Conservation (phyloP, 2,113 vertebrate species). For the Octodon degus region DNA sequence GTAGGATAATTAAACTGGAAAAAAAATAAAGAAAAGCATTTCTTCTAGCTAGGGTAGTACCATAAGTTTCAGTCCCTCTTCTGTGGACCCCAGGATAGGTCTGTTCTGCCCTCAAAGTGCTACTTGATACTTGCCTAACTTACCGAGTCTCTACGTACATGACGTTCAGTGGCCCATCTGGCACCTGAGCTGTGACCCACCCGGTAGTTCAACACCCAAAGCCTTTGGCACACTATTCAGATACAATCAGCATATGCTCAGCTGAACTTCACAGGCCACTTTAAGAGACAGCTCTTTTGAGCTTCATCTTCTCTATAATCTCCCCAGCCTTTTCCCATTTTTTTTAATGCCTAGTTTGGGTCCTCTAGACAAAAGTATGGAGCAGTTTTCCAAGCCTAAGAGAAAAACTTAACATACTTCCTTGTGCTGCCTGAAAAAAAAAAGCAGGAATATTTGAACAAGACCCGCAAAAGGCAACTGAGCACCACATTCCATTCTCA, state of each 20-base stretch:
- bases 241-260: neutral
- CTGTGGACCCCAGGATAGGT: neutral
- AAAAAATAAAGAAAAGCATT: neutral
- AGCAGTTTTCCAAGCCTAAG: neutral
- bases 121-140: neutral
- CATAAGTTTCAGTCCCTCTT: neutral
- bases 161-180: no score
- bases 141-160: neutral
- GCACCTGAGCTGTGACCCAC: neutral
- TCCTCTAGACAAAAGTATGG: neutral
- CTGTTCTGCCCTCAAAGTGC: neutral
- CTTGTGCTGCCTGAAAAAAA: neutral
- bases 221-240: neutral
- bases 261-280: neutral
- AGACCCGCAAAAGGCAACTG: neutral
- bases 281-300: neutral
- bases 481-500: neutral
- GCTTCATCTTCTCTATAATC: neutral
- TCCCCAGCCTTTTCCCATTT: neutral
- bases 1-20: no score
- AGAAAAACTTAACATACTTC: neutral
- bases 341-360: neutral
- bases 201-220: neutral
- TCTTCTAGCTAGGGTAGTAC: neutral
- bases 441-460: neutral